A percentile compares a stretch with the other conserved stretches of the same genome.
phyloP scores from a whole-genome alignment of 1,140 invertebrate genomes.

The Bombus confusus region DNA sequence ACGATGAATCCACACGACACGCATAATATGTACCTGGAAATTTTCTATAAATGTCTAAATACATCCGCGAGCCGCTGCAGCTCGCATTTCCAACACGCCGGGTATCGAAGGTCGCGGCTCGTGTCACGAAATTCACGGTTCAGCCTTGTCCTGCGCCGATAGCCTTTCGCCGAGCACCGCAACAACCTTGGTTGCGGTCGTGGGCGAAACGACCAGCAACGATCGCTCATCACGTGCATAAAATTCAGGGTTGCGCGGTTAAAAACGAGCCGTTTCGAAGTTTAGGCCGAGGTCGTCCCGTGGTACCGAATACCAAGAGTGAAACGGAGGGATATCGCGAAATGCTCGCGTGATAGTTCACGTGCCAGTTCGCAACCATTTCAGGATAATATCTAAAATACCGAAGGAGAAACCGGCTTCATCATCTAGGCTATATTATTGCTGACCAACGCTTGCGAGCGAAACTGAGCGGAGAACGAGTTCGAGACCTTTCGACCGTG shows the following conservation, averaged over 20 bases:
- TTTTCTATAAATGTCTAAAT: too few relatives aligned
- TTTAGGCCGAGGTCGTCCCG: constrained; percentile 58
- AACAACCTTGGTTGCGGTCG: constrained; percentile 17
- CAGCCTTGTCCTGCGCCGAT: constrained; percentile 29
- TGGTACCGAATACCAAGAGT: not conserved
- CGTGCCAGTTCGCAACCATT: constrained; percentile 58
- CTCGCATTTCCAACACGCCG: not conserved
- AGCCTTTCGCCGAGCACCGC: constrained; percentile 6
- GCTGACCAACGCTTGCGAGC: not conserved
- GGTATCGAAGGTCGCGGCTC: not conserved
- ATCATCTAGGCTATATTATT: constrained; percentile 37
- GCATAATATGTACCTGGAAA: too few relatives aligned
- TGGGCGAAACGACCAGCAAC: constrained; percentile 22
- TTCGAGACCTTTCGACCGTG: too few relatives aligned
- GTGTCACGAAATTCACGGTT: constrained; percentile 28
- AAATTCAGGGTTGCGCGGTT: constrained; percentile 56
- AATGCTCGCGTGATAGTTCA: constrained; percentile 64
- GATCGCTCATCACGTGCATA: constrained; percentile 48
- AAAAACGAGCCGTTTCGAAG: constrained; percentile 53
- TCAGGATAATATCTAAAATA: constrained; percentile 62
- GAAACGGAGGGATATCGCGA: not conserved
- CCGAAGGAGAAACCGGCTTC: not conserved
- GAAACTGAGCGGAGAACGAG: too few relatives aligned
- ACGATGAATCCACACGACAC: too few relatives aligned
- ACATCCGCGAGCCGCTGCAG: too few relatives aligned